Evolutionary conservation across 2,797 vertebrate genomes (phyloP).

Genomic region (Myioborus miniatus): DNA sequence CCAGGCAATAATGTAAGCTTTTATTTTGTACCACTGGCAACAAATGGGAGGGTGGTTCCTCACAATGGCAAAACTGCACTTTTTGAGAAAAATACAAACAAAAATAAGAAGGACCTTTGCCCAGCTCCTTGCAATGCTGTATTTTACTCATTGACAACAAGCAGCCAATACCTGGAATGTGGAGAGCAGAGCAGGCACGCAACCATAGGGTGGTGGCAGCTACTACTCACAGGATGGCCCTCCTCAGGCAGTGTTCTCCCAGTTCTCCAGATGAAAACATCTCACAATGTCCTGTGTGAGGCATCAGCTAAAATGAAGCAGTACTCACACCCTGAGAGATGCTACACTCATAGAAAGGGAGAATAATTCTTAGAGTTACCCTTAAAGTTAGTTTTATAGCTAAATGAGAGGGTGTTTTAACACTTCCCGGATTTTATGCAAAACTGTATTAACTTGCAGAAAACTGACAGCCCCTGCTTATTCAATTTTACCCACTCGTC

Average conservation of each 20-base stretch:
- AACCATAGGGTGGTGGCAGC: neutral
- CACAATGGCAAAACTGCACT: neutral
- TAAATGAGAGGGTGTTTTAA: neutral
- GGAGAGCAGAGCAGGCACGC: neutral
- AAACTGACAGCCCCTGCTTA: neutral
- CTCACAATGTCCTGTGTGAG: neutral
- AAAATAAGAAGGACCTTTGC: neutral
- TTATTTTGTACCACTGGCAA: neutral
- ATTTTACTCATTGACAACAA: neutral
- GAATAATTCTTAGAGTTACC: neutral
- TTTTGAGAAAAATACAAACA: neutral
- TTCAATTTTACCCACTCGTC: neutral
- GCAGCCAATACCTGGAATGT: neutral
- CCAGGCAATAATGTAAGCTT: neutral
- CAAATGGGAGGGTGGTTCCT: neutral
- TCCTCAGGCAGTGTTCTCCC: neutral
- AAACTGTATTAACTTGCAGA: neutral
- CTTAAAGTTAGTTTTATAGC: neutral
- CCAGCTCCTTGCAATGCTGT: neutral
- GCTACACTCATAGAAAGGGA: rapidly evolving
- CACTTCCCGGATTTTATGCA: neutral
- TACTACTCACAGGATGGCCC: neutral
- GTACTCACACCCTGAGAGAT: neutral
- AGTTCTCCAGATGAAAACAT: neutral
- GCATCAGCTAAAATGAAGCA: neutral